phyloP scores from a whole-genome alignment of 92 coral and sea anemone species.

The Umimayanthus chanpuru region DNA sequence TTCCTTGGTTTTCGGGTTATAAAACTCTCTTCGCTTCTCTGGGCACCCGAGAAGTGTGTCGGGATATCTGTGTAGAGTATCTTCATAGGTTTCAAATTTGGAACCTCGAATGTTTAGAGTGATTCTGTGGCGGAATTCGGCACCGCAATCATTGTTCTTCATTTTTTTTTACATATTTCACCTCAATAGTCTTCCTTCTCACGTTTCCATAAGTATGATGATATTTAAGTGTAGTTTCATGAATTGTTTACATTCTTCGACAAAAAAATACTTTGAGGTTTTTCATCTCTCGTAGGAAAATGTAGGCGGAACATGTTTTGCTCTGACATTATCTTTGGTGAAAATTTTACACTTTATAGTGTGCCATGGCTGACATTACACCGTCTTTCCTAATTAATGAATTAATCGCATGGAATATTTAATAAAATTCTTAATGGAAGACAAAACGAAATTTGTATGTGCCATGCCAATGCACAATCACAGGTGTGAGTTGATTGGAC shows the following conservation, averaged over 20 bases:
- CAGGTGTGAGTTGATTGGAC: slow-evolving; percentile 32
- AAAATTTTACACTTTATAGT: slow-evolving; percentile 1
- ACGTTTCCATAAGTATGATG: not conserved
- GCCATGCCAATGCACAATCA: not conserved
- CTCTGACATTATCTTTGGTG: not conserved
- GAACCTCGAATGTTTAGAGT: slow-evolving; percentile 78
- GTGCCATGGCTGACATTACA: not conserved
- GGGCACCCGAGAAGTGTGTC: slow-evolving; percentile 84
- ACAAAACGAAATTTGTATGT: slow-evolving; percentile 22
- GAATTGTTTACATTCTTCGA: slow-evolving; percentile 11
- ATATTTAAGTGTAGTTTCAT: not conserved
- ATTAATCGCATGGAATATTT: slow-evolving; percentile 32
- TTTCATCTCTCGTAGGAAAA: not conserved
- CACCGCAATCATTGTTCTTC: not conserved
- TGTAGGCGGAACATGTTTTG: not conserved
- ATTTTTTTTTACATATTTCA: not conserved
- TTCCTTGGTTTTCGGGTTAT: slow-evolving; percentile 67
- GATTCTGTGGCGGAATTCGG: slow-evolving; percentile 46
- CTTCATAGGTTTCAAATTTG: slow-evolving; percentile 84
- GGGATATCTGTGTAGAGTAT: slow-evolving; percentile 78
- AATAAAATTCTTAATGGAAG: slow-evolving; percentile 37
- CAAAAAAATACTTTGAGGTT: not conserved
- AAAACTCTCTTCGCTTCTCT: slow-evolving; percentile 69
- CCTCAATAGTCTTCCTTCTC: not conserved
- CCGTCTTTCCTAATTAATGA: slow-evolving; percentile 23